These are phyloP conservation scores for Sebastiscus tertius DNA, from an alignment of 2,797 vertebrate genomes.

Conservation along the genomic window DNA sequence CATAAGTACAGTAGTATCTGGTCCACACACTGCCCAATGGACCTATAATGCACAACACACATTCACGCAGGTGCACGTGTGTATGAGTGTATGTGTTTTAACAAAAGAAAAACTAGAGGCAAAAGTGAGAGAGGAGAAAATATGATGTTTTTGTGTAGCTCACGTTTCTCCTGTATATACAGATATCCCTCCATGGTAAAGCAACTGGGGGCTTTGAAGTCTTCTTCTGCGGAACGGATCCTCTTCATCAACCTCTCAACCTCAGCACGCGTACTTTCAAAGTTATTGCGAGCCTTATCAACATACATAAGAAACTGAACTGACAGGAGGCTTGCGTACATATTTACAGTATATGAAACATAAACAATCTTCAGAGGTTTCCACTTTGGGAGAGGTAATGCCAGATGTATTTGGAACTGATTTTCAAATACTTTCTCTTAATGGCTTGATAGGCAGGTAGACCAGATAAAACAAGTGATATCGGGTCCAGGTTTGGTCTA, in stretches of 20 bases:
- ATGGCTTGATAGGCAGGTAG: background rate
- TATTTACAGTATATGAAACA: background rate
- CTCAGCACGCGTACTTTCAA: conserved; percentile 97
- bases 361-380: background rate
- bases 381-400: background rate
- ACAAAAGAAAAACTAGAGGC: background rate
- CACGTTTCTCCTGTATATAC: conserved; percentile 97
- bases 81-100: background rate
- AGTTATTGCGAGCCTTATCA: conserved; percentile 95
- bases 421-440: background rate
- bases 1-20: conserved; percentile 96
- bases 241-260: conserved; percentile 97
- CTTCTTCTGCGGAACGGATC: conserved; percentile 93
- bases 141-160: conserved; percentile 59
- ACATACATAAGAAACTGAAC: conserved; percentile 25
- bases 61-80: background rate
- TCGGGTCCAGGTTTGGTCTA: background rate
- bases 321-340: background rate
- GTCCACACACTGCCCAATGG: conserved; percentile 95
- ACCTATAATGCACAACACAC: conserved; percentile 76
- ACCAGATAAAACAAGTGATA: background rate
- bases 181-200: conserved; percentile 98
- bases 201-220: conserved; percentile 92
- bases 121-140: background rate
- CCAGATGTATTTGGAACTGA: background rate